Conservation (phyloP, 2,888 invertebrate species). For the Agrochola circellaris region DNA sequence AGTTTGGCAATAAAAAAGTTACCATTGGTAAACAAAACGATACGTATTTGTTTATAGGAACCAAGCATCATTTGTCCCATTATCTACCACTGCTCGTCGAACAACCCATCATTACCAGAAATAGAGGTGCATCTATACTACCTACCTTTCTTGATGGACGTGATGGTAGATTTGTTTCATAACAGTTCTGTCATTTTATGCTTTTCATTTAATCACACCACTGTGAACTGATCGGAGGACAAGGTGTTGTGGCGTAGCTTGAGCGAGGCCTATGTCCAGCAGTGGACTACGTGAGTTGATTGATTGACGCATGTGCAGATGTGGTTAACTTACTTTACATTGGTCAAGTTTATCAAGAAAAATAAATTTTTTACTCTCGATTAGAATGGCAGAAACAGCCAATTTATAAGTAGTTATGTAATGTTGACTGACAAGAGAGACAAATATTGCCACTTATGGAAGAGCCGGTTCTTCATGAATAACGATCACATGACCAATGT, state of each 20-base stretch:
- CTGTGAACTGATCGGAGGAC: background rate
- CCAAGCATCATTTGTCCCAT: background rate
- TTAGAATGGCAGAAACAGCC: conserved; percentile 6
- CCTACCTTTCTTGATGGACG: background rate
- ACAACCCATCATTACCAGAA: no score
- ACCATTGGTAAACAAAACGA: no score
- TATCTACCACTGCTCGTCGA: no score
- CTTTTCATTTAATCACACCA: background rate
- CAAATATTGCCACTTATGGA: conserved; percentile 13
- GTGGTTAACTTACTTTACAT: background rate
- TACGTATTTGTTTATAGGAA: no score
- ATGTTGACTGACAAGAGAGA: conserved; percentile 5
- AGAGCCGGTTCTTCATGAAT: background rate
- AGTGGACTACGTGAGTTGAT: background rate
- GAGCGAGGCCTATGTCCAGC: background rate
- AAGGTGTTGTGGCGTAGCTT: no score
- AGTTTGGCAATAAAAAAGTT: no score
- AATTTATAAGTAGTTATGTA: background rate
- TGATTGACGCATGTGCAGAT: background rate
- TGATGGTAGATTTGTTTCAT: background rate
- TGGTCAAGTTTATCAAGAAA: no score
- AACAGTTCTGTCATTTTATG: background rate
- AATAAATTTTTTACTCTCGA: background rate
- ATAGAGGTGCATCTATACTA: background rate
- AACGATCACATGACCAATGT: background rate